Evolutionary conservation across 2,113 vertebrate species (phyloP).

Genomic region (Triplophysa dalaica): DNA sequence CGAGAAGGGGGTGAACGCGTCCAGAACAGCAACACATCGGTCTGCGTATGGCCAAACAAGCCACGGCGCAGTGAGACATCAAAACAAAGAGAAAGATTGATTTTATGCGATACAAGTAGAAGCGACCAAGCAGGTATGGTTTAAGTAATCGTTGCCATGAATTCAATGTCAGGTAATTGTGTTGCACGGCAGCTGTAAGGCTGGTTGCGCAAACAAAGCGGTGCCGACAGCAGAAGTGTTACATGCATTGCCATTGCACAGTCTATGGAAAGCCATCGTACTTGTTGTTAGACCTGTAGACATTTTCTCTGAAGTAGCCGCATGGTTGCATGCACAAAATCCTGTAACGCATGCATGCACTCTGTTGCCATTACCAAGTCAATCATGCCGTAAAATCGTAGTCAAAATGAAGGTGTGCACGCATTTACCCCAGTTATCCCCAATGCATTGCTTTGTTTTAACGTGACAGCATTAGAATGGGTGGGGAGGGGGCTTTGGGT

Average conservation of each 20-base stretch:
- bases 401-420: too few relatives aligned
- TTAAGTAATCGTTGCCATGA: not conserved
- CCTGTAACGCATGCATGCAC: not conserved
- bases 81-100: not conserved
- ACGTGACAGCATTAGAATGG: too few relatives aligned
- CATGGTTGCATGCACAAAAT: not conserved
- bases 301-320: too few relatives aligned
- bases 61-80: slow-evolving; percentile 3
- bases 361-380: slow-evolving; percentile 10
- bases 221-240: slow-evolving; percentile 9
- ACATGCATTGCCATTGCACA: slow-evolving; percentile 18
- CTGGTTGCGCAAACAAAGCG: slow-evolving; percentile 37
- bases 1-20: not conserved
- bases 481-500: not conserved
- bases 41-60: slow-evolving; percentile 23
- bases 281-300: not conserved
- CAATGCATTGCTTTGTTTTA: too few relatives aligned
- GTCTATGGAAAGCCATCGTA: not conserved
- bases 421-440: too few relatives aligned
- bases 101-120: not conserved
- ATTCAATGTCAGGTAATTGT: not conserved
- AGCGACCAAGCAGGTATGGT: slow-evolving; percentile 8
- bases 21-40: slow-evolving; percentile 26
- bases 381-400: not conserved
- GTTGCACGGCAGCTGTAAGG: slow-evolving; percentile 7